A percentile compares a stretch with the other conserved stretches of the same genome.
Conservation (phyloP, 2,113 vertebrate species). For the Alexandromys fortis region DNA sequence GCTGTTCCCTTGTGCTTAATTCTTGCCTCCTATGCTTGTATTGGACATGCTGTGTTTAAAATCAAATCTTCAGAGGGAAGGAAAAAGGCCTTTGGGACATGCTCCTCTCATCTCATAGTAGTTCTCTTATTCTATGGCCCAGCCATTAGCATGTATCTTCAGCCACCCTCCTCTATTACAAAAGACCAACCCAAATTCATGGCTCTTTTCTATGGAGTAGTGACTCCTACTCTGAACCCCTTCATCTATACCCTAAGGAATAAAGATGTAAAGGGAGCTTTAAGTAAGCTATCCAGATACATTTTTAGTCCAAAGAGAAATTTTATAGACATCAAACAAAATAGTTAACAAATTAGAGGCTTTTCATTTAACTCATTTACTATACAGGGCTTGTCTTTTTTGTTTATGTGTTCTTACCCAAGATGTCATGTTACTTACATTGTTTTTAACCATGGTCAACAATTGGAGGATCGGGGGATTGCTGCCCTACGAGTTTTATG, state of each 20-base stretch:
- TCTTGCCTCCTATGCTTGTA: slow-evolving; percentile 62
- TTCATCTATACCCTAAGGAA: not conserved
- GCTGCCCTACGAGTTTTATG: too few species aligned
- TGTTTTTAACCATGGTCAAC: too few species aligned
- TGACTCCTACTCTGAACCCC: not conserved
- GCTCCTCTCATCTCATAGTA: slow-evolving; percentile 71
- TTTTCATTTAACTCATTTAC: not conserved
- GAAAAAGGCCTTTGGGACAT: slow-evolving; percentile 71
- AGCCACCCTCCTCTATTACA: not conserved
- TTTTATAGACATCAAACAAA: not conserved
- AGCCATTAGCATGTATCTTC: not conserved
- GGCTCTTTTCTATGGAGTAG: not conserved
- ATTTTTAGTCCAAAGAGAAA: not conserved
- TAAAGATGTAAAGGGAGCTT: not conserved
- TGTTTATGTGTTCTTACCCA: too few species aligned
- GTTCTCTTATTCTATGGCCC: slow-evolving; percentile 68
- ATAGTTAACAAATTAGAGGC: not conserved
- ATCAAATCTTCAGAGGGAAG: slow-evolving; percentile 57
- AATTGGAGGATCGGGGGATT: too few species aligned
- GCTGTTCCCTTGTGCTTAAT: slow-evolving; percentile 34
- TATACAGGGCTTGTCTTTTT: not conserved
- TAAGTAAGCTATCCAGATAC: not conserved
- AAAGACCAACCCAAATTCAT: not conserved
- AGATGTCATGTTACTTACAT: too few species aligned
- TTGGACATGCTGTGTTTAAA: slow-evolving; percentile 49